Conservation (phyloP, 2,113 vertebrate species). For the Sander vitreus region DNA sequence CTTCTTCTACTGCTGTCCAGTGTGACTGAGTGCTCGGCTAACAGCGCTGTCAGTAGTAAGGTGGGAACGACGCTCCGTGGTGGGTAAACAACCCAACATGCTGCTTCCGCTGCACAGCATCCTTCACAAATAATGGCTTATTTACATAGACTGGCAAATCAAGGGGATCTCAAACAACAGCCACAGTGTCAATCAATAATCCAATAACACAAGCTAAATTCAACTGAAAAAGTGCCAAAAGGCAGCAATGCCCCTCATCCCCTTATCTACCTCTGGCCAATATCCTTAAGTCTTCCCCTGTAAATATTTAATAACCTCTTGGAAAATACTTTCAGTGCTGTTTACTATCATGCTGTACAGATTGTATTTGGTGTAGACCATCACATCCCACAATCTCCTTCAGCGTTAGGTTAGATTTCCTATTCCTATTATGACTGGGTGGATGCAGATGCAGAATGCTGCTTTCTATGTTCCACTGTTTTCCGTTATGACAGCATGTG, state of each 20-base stretch:
- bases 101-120: slow-evolving; percentile 24
- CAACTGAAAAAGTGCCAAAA: not conserved
- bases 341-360: not conserved
- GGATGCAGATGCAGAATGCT: not conserved
- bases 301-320: slow-evolving; percentile 44
- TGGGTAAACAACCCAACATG: not conserved
- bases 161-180: slow-evolving; percentile 22
- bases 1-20: not conserved
- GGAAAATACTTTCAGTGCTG: slow-evolving; percentile 10
- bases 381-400: not conserved
- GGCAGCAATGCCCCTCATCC: not conserved
- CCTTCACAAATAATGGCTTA: slow-evolving; percentile 32
- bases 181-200: slow-evolving; percentile 43
- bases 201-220: slow-evolving; percentile 21
- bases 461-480: not conserved
- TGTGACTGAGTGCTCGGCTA: too few relatives aligned
- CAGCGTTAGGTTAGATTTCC: not conserved
- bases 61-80: too few relatives aligned
- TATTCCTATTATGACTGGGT: not conserved
- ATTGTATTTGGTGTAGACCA: not conserved
- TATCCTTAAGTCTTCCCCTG: not conserved
- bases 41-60: too few relatives aligned
- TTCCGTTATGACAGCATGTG: not conserved
- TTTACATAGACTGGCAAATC: slow-evolving; percentile 22
- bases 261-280: not conserved